These are phyloP conservation scores for Caretta caretta DNA, from an alignment of 2,113 vertebrate species.

Conservation along the genomic window DNA sequence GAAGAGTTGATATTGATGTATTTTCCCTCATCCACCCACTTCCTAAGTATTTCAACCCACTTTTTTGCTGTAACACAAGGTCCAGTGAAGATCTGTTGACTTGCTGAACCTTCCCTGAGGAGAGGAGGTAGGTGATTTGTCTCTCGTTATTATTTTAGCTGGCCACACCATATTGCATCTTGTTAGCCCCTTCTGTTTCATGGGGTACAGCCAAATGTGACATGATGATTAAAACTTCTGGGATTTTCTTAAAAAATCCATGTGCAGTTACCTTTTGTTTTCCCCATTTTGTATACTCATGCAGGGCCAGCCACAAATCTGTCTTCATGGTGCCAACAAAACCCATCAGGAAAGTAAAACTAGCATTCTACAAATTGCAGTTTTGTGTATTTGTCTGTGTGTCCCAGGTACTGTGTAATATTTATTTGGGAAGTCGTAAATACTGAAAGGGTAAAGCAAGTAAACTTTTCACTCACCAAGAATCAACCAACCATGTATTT, in stretches of 20 bases:
- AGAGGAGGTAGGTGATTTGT: not conserved
- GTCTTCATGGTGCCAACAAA: not conserved
- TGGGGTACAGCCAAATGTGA: not conserved
- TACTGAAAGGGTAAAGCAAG: not conserved
- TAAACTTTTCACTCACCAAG: slow-evolving; percentile 48
- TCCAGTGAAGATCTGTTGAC: not conserved
- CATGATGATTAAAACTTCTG: not conserved
- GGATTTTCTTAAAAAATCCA: not conserved
- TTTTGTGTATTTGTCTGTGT: not conserved
- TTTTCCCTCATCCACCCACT: not conserved
- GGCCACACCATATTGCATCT: not conserved
- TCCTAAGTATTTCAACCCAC: not conserved
- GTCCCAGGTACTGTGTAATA: not conserved
- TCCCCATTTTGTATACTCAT: not conserved
- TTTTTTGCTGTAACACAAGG: not conserved
- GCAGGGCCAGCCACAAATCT: not conserved
- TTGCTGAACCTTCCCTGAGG: not conserved
- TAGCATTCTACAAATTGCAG: slow-evolving; percentile 24
- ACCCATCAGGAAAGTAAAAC: slow-evolving; percentile 24
- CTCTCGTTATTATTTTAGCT: not conserved
- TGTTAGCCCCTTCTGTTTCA: not conserved
- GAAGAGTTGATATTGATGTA: not conserved
- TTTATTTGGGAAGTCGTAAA: slow-evolving; percentile 40
- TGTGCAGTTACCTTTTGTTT: not conserved
- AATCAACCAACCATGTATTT: not conserved